Evolutionary conservation across 2,888 invertebrate species (phyloP), one percentile per base, ranked within the genome.

Genomic region (Sesia apiformis): DNA sequence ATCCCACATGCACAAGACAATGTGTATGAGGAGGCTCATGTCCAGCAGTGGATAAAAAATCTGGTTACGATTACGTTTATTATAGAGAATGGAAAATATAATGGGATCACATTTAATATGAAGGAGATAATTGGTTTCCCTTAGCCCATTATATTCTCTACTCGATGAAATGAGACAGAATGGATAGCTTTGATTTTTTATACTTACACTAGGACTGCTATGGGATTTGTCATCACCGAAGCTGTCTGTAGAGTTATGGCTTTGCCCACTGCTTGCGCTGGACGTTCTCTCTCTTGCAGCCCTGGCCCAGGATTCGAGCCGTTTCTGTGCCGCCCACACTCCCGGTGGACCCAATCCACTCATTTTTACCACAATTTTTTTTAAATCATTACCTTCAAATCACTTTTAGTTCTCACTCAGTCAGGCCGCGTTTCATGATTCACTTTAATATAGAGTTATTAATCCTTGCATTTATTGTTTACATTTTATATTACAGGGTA

Each of bases 311-410:
- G 94, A 93, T 76, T 94, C 94, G 51, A 94, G 90, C 60, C 94
- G 84, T 76, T 94, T 94, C 78, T 94, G 94, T 39, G 94, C 93
- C 59, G 94, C 93, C 94, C 94, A 94, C 66, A 94, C 93, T 58
- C 93, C 92, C 8, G 94, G 93, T 56, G 94, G 94, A 65, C 94
- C 94, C 67, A 94, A 84, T 56, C 93, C 93, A 79, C 93, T 92
- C 92, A 92, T 92, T 57, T 62, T 76, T 58, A 57, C 59, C 58
- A 63, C 55, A 65, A 40, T 40, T 40, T 39, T 23, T 50, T 38
- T 38, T 46, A 46, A 8, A 46, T 46, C 46, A 46, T 50, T 38
- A 50, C 46, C 23, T 39, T 50, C 38, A 38, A 4, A 50, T 38
- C 23, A 50, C 50, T 38, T 50, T 50, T 38, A 23, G 6, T 38